Conservation (phyloP, 2,113 vertebrate genomes). For the Hystrix brachyura region DNA sequence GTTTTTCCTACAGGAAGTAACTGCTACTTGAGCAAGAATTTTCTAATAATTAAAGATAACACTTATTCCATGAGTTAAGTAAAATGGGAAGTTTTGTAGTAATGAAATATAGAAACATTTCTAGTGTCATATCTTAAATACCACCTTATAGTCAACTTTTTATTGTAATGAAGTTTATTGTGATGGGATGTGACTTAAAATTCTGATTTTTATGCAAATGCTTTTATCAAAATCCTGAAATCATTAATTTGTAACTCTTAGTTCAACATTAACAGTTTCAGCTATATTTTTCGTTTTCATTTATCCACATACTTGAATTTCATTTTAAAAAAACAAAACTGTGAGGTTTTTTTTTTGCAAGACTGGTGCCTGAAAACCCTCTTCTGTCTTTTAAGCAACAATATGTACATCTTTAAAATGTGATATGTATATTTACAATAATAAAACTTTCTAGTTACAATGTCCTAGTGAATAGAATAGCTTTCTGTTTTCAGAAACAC, state of each 20-base stretch:
- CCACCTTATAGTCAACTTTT: not conserved
- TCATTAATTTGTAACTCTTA: conserved; percentile 31
- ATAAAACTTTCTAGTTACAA: conserved; percentile 23
- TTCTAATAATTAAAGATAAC: conserved; percentile 53
- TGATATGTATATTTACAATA: conserved; percentile 7
- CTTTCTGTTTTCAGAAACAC: conserved; percentile 41
- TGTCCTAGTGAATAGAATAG: conserved; percentile 18
- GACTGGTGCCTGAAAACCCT: conserved; percentile 54
- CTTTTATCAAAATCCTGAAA: conserved; percentile 30
- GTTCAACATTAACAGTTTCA: not conserved
- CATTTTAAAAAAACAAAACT: not conserved
- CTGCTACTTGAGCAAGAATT: not conserved
- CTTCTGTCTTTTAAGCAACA: conserved; percentile 30
- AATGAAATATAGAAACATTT: not conserved
- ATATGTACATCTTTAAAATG: conserved; percentile 39
- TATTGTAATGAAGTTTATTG: not conserved
- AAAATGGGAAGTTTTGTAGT: not conserved
- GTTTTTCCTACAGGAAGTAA: not conserved
- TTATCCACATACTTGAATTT: conserved; percentile 59
- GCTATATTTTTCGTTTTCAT: conserved; percentile 39
- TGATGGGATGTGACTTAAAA: not conserved
- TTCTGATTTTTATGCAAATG: not conserved
- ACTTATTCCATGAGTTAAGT: not conserved
- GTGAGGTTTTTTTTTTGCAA: conserved; percentile 63
- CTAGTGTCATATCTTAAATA: not conserved